These are phyloP conservation scores for Oenanthe oenanthe DNA, from an alignment of 2,113 vertebrate genomes.

Conservation along the genomic window DNA sequence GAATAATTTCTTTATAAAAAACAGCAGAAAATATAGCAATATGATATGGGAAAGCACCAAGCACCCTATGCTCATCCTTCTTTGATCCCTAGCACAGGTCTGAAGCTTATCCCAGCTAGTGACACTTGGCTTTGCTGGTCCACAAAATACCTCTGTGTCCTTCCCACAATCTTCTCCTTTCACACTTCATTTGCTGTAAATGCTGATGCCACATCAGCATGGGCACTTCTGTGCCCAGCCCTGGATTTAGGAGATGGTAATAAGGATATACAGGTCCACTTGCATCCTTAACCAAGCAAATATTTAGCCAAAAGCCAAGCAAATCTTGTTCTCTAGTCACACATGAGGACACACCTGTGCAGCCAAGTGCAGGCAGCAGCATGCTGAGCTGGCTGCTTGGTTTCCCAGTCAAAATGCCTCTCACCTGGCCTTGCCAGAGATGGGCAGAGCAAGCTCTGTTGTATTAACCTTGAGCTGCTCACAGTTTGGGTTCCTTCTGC, in stretches of 20 bases:
- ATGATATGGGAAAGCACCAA: neutral
- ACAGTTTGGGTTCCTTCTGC: neutral
- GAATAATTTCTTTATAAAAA: neutral
- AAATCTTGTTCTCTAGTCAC: neutral
- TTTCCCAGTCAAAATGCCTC: neutral
- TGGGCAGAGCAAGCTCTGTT: neutral
- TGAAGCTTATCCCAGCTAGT: neutral
- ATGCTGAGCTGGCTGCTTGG: neutral
- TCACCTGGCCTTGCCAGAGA: neutral
- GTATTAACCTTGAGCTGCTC: neutral
- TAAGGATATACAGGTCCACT: neutral
- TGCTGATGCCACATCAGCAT: neutral
- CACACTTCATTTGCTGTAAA: neutral
- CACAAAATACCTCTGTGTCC: neutral
- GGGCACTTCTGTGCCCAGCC: neutral
- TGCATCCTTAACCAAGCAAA: neutral
- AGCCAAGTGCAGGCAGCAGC: neutral
- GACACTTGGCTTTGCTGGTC: neutral
- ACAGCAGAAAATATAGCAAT: neutral
- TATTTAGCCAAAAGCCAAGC: neutral
- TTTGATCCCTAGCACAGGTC: neutral
- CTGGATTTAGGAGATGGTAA: neutral
- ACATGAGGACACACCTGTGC: neutral
- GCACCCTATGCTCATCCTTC: neutral
- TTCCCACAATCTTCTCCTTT: neutral